Evolutionary conservation across 2,888 invertebrate genomes (phyloP), one percentile per base, ranked within the genome.

Genomic region (Polylopha cassiicola): DNA sequence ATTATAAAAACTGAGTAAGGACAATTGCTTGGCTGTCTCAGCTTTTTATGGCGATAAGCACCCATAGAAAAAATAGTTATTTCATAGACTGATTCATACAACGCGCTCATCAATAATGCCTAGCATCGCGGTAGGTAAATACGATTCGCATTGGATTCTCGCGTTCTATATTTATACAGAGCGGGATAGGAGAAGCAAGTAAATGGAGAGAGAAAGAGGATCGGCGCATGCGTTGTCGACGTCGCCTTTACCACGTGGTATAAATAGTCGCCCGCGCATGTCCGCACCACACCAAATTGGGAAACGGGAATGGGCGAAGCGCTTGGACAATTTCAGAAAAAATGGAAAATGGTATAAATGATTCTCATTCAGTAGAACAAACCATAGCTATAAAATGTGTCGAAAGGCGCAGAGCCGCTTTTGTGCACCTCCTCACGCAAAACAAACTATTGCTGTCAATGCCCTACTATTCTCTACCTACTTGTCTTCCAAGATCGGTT

Each of bases 181-280:
- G 57, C 61, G 63, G 66, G 65, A 70, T 68, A 65, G 64, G 57
- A 39, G 44, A 30, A 37, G 47, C 53, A 55, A 37, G 46, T n/a
- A n/a, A n/a, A n/a, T 23, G 44, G 44, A 27, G 39, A 39, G 16
- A 34, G 22, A 16, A 38, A 31, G 46, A 34, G 42, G 42, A 43
- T 39, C 34, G 54, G 47, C 43, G 14, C 46, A 24, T 28, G 31
- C 27, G 42, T n/a, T n/a, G n/a, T 47, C 39, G 55, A 44, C 53
- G 43, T 48, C 54, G 55, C 52, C 53, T 50, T 55, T 50, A 70
- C 73, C 75, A 75, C 75, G 73, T 74, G 72, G 69, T 81, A 82
- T 79, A 71, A 80, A 82, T 82, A 82, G 80, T 63, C 65, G 71
- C 73, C 58, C 51, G 70, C 77, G 76, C 75, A 71, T 69, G 73